These are phyloP conservation scores for Myotis brandtii DNA, from an alignment of 2,113 vertebrate genomes.

Conservation along the genomic window DNA sequence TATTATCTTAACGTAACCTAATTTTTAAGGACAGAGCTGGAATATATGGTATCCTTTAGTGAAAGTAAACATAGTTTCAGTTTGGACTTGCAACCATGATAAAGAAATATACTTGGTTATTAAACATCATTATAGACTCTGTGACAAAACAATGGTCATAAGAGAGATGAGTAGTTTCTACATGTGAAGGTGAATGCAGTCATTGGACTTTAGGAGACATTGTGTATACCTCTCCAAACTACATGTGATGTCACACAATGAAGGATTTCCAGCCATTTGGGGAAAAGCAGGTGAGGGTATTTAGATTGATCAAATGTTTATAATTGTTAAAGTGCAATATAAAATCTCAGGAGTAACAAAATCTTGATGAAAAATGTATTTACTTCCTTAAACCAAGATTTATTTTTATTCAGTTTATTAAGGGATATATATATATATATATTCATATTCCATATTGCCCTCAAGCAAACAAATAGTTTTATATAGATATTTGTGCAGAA, in stretches of 20 bases:
- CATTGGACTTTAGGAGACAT: neutral
- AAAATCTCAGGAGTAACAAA: neutral
- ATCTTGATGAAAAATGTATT: neutral
- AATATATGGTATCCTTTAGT: neutral
- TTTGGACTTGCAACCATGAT: neutral
- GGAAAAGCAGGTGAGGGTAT: neutral
- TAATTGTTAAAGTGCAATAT: neutral
- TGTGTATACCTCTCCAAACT: neutral
- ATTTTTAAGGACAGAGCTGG: neutral
- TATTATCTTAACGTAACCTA: neutral
- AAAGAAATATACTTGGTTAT: neutral
- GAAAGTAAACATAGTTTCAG: neutral
- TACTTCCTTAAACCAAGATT: neutral
- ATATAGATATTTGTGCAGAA: neutral
- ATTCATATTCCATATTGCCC: neutral
- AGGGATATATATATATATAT: neutral
- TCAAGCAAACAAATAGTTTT: constrained; percentile 30
- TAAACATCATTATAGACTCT: neutral
- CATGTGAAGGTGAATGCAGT: neutral
- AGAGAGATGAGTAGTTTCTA: neutral
- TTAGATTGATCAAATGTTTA: neutral
- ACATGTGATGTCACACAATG: neutral
- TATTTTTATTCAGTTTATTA: neutral
- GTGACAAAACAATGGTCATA: neutral
- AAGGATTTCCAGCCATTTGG: neutral